Evolutionary conservation across 2,113 vertebrate genomes (phyloP).

Genomic region (Psephotus haematonotus): DNA sequence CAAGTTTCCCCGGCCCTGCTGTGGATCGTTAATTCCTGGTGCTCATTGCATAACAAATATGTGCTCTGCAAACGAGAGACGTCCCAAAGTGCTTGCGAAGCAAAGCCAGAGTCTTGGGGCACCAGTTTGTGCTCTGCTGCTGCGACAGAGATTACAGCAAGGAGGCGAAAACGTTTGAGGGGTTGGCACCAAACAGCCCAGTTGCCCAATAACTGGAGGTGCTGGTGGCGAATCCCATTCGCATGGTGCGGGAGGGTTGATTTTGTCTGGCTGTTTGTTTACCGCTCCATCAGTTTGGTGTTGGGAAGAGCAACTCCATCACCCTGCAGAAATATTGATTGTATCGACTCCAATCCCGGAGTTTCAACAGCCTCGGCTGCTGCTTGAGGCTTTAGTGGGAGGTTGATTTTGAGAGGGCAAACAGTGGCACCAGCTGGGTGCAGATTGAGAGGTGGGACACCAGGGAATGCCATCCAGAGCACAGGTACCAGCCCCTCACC

Average conservation of each 20-base stretch:
- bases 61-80: constrained; percentile 68
- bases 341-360: constrained; percentile 44
- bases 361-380: constrained; percentile 27
- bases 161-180: neutral
- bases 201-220: fast-evolving
- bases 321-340: constrained; percentile 49
- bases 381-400: neutral
- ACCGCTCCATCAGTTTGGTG: neutral
- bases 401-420: constrained; percentile 47
- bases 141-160: constrained; percentile 1
- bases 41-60: constrained; percentile 74
- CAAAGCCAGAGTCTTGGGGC: constrained; percentile 16
- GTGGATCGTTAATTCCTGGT: constrained; percentile 74
- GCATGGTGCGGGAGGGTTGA: neutral
- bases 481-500: neutral
- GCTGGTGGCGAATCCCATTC: neutral
- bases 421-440: neutral
- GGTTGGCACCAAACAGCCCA: neutral
- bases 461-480: neutral
- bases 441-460: neutral
- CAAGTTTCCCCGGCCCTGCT: constrained; percentile 51
- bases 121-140: neutral
- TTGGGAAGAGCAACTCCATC: constrained; percentile 50
- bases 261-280: neutral
- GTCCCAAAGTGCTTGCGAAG: neutral